phyloP scores from a whole-genome alignment of 2,797 vertebrate genomes.

The Echiichthys vipera region DNA sequence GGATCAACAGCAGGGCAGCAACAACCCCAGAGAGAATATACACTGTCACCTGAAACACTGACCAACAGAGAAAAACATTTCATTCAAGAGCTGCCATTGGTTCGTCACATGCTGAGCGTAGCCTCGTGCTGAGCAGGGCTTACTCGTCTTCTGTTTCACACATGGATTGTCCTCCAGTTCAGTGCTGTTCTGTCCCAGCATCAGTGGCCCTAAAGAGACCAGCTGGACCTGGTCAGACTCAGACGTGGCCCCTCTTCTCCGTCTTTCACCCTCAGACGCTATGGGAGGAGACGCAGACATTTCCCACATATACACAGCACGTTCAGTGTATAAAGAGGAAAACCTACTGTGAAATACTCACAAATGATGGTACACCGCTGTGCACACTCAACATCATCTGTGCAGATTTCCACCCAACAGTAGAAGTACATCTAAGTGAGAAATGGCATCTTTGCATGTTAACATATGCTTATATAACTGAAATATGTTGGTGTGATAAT shows the following conservation, averaged over 20 bases:
- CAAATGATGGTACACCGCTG: constrained; percentile 72
- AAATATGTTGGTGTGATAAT: background rate
- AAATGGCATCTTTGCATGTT: background rate
- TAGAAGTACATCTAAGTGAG: constrained; percentile 76
- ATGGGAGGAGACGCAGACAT: background rate
- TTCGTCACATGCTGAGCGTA: background rate
- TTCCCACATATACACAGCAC: background rate
- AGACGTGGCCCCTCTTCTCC: constrained; percentile 46
- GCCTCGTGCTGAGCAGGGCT: background rate
- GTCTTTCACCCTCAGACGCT: constrained; percentile 68
- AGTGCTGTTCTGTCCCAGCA: constrained; percentile 49
- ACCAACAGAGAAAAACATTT: background rate
- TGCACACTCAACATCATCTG: constrained; percentile 56
- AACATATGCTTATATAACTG: fast-evolving
- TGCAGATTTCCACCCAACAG: constrained; percentile 83
- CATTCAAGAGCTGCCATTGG: background rate
- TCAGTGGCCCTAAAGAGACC: constrained; percentile 72
- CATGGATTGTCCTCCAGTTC: constrained; percentile 11
- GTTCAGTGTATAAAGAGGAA: background rate
- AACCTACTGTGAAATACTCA: constrained; percentile 52
- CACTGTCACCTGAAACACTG: constrained; percentile 60
- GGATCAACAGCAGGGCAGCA: constrained; percentile 69
- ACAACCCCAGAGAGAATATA: constrained; percentile 79
- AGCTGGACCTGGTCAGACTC: constrained; percentile 48
- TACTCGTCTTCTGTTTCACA: constrained; percentile 39